A percentile compares a stretch with the other conserved stretches of the same genome.
Evolutionary conservation across 92 coral and sea anemone species (phyloP).

Genomic region (Micromussa lordhowensis): DNA sequence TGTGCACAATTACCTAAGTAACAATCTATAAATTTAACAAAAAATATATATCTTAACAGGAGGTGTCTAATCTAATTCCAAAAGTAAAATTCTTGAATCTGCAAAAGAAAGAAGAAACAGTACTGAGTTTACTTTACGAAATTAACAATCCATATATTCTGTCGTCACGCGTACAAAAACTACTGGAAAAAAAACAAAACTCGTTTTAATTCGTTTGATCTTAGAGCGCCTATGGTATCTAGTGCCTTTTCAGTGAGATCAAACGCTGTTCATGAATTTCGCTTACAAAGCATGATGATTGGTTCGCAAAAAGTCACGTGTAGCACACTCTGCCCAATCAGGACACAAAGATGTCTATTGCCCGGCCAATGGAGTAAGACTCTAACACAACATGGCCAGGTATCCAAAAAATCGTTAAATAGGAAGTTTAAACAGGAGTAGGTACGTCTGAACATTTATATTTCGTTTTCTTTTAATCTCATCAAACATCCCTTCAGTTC

Average conservation of each 20-base stretch:
- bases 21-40: neutral
- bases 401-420: too few species aligned
- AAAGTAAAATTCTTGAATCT: slow-evolving; percentile 16
- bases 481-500: neutral
- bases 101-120: slow-evolving; percentile 1
- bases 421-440: neutral
- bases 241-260: neutral
- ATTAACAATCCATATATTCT: neutral
- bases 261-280: neutral
- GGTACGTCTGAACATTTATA: neutral
- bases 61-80: slow-evolving; percentile 3
- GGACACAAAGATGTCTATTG: neutral
- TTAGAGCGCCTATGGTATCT: neutral
- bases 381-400: neutral
- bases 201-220: neutral
- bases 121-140: neutral
- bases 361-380: neutral
- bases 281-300: neutral
- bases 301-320: neutral
- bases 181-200: neutral
- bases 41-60: neutral
- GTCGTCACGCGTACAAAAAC: neutral
- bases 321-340: neutral
- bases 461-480: neutral
- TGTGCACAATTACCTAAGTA: slow-evolving; percentile 2